A percentile compares a stretch with the other conserved stretches of the same genome.
Conservation (phyloP, 2,888 invertebrate genomes). For the Margaritifera margaritifera region DNA sequence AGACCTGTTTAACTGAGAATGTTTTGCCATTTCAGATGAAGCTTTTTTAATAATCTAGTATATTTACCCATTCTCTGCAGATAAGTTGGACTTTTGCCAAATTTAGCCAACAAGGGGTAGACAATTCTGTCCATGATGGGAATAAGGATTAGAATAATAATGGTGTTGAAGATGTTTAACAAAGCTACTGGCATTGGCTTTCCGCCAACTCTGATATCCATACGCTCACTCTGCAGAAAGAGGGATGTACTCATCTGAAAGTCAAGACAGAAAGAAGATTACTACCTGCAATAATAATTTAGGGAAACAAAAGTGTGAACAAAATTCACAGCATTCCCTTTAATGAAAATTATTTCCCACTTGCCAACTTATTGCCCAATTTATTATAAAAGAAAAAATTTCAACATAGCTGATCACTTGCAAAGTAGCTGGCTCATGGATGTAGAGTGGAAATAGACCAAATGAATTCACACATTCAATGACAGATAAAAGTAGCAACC, state of each 20-base stretch:
- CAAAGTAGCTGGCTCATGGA: too few species aligned
- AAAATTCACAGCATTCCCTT: too few species aligned
- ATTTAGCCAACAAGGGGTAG: conserved; percentile 57
- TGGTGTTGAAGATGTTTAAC: conserved; percentile 64
- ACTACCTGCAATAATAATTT: too few species aligned
- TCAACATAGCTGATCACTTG: too few species aligned
- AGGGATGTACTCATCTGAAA: conserved; percentile 67
- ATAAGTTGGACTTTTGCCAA: conserved; percentile 52
- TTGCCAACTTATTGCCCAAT: too few species aligned
- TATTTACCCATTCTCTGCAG: conserved; percentile 65
- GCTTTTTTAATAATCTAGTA: not conserved
- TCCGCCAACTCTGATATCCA: conserved; percentile 56
- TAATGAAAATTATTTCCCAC: too few species aligned
- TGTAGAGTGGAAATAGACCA: too few species aligned
- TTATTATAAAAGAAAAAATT: too few species aligned
- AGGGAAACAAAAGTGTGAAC: too few species aligned
- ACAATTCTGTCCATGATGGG: conserved; percentile 63
- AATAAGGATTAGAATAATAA: conserved; percentile 64
- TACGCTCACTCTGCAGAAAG: conserved; percentile 64
- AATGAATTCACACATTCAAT: too few species aligned
- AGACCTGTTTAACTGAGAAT: not conserved
- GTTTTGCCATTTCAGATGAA: too few species aligned
- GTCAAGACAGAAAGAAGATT: not conserved
- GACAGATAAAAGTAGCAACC: too few species aligned
- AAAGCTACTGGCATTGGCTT: conserved; percentile 62